Percentiles rank a stretch among this genome's conserved stretches.
phyloP scores from a whole-genome alignment of 2,797 vertebrate genomes.

The Ibycter americanus region DNA sequence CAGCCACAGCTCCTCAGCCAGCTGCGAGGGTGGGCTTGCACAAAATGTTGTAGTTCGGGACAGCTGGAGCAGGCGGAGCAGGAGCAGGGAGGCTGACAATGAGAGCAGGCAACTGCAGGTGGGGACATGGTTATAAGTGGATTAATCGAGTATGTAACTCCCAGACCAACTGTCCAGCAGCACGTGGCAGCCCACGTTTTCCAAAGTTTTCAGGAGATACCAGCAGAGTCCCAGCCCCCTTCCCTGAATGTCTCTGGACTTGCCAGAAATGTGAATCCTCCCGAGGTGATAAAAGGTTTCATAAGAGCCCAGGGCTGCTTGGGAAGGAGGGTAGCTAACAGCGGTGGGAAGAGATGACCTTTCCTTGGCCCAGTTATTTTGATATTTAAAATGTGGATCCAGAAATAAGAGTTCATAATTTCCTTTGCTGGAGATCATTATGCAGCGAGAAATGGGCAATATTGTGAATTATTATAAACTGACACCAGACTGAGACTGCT shows the following conservation, averaged over 20 bases:
- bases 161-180: not conserved
- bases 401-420: conserved; percentile 20
- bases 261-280: not conserved
- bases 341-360: conserved; percentile 9
- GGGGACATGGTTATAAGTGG: not conserved
- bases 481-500: not conserved
- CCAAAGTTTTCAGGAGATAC: not conserved
- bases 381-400: conserved; percentile 32
- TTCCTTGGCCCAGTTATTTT: conserved; percentile 31
- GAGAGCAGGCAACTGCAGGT: not conserved
- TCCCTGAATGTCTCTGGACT: not conserved
- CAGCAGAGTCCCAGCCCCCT: not conserved
- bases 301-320: not conserved
- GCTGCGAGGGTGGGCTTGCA: not conserved
- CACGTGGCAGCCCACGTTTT: not conserved
- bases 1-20: not conserved
- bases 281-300: conserved; percentile 7
- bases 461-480: conserved; percentile 47
- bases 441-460: conserved; percentile 40
- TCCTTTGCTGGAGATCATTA: conserved; percentile 34
- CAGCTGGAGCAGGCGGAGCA: not conserved
- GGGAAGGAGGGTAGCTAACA: not conserved
- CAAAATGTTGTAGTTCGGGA: not conserved
- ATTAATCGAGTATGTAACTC: not conserved
- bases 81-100: not conserved